Base-by-base conservation (phyloP, 2,113 vertebrate genomes). In the Dunckerocampus dactyliophorus region DNA sequence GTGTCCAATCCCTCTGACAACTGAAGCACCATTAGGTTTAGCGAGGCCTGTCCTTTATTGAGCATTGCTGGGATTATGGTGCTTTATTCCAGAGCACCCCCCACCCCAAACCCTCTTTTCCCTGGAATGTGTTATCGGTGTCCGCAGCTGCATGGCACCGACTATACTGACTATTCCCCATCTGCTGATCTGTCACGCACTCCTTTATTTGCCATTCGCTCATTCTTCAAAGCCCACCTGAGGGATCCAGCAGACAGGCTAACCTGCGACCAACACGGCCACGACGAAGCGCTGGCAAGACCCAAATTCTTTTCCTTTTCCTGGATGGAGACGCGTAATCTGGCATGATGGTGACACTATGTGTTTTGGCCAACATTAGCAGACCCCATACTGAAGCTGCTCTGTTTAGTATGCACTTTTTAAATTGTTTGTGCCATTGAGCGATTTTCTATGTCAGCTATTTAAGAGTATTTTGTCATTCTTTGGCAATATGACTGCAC, bases 71-170 rank as follows among this genome's bases (percentile, higher is more conserved):
- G 78, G 75, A 88, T 85, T 82, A 82, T 64, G 67, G 14, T 45
- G 69, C 45, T 31, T 28, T 47, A 79, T 68, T 75, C 71, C 81
- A 83, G 65, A 83, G 71, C 76, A 69, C 63, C 63, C 20, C 28
- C 51, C 10, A 15, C 31, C 17, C 24, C 6, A 66, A 56, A 47
- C 69, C 67, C 71, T 77, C 22, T 52, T 74, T 74, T 76, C 64
- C 51, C 74, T 79, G 75, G 75, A 78, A 83, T 76, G 77, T 74
- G 80, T 77, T 86, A 86, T 85, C 82, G 76, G 71, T 68, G 66
- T 71, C 47, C 58, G 53, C 87, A 87, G 87, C 84, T 84, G 85
- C 54, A 78, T 83, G 84, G 84, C 85, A 87, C 67, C 69, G 63
- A 80, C 13, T 14, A 50, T 62, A 54, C 71, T 67, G 67, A 78